Evolutionary conservation across 2,888 invertebrate species (phyloP).

Genomic region (Crematogaster levior): DNA sequence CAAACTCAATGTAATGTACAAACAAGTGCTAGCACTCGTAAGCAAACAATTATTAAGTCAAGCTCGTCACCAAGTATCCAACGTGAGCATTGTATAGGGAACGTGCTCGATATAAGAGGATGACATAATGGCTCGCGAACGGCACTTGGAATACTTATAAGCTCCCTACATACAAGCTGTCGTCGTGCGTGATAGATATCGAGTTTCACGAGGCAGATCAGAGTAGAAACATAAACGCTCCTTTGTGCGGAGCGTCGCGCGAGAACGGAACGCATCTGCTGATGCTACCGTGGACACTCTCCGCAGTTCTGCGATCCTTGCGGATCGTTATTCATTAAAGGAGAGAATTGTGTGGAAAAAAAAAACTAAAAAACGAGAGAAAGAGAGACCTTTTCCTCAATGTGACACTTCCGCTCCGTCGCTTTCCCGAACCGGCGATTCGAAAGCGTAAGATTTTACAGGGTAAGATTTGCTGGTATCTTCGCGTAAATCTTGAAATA

Average conservation of each 20-base stretch:
- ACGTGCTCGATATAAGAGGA: conserved; percentile 50
- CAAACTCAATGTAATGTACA: not conserved
- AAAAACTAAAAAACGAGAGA: not conserved
- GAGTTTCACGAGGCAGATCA: conserved; percentile 52
- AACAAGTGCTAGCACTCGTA: not conserved
- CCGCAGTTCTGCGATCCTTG: not conserved
- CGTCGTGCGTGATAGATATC: conserved; percentile 55
- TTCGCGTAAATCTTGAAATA: not conserved
- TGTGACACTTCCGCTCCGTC: not conserved
- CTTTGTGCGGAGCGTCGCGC: conserved; percentile 42
- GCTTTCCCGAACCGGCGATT: not conserved
- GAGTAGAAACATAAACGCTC: conserved; percentile 39
- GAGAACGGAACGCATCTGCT: conserved; percentile 7
- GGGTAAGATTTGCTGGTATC: not conserved
- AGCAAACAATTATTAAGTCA: conserved; percentile 10
- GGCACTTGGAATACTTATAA: conserved; percentile 59
- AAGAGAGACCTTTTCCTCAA: not conserved
- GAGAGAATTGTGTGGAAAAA: not conserved
- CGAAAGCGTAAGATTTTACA: not conserved
- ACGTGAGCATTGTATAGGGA: conserved; percentile 29
- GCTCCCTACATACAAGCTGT: conserved; percentile 46
- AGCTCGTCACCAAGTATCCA: conserved; percentile 7
- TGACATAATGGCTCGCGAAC: conserved; percentile 56
- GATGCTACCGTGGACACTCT: not conserved
- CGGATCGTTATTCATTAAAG: not conserved